Percentiles rank a stretch among this genome's conserved stretches.
Evolutionary conservation across 2,797 vertebrate genomes (phyloP).

Genomic region (Margarornis squamiger): DNA sequence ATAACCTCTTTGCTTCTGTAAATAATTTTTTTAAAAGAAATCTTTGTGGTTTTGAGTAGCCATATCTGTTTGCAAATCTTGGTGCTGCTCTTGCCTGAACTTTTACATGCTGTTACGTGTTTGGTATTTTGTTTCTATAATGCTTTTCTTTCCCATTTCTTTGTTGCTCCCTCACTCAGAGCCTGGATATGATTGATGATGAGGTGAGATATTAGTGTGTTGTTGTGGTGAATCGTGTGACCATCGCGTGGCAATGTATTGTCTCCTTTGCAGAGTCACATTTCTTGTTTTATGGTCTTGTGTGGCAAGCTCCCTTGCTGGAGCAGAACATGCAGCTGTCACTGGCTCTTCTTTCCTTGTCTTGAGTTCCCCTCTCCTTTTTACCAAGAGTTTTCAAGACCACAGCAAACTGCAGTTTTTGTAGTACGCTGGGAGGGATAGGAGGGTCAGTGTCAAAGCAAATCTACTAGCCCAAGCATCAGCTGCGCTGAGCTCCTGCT

Average conservation of each 20-base stretch:
- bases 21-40: background rate
- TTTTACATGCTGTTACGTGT: constrained; percentile 42
- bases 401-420: background rate
- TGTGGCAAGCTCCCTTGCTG: background rate
- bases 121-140: constrained; percentile 72
- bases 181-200: constrained; percentile 98
- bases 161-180: constrained; percentile 83
- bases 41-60: constrained; percentile 20
- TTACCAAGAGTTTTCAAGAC: background rate
- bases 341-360: background rate
- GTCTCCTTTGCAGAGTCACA: background rate
- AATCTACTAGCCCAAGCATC: background rate
- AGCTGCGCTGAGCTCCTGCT: background rate
- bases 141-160: constrained; percentile 75
- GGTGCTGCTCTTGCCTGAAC: constrained; percentile 40
- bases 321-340: background rate
- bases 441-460: background rate
- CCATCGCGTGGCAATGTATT: background rate
- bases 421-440: background rate
- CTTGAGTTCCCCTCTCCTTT: background rate
- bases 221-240: constrained; percentile 26
- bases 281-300: background rate
- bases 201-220: constrained; percentile 88
- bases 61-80: constrained; percentile 8
- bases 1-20: constrained; percentile 24